phyloP scores from a whole-genome alignment of 2,888 invertebrate species.

The Aproaerema taeniolella region DNA sequence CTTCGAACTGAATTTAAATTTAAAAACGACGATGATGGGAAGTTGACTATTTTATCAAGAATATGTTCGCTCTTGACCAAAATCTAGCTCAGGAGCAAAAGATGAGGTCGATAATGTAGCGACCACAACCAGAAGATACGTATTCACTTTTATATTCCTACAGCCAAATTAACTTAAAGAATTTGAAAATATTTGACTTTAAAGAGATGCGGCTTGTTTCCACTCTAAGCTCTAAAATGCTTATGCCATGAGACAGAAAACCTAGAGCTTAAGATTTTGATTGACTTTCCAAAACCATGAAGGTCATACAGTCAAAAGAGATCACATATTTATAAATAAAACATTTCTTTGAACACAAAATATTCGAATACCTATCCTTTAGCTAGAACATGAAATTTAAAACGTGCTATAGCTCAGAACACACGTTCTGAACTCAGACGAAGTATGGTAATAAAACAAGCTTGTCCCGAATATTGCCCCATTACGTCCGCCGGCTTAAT shows the following conservation, averaged over 20 bases:
- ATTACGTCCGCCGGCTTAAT: constrained; percentile 67
- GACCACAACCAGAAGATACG: too few relatives aligned
- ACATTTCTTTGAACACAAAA: not conserved
- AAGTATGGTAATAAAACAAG: constrained; percentile 68
- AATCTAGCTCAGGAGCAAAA: too few relatives aligned
- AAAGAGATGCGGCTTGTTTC: too few relatives aligned
- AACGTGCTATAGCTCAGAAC: constrained; percentile 2
- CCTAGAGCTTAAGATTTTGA: not conserved
- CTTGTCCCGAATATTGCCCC: constrained; percentile 71
- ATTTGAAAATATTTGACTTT: too few relatives aligned
- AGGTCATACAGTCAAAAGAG: not conserved
- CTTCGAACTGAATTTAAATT: too few relatives aligned
- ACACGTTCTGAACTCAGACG: constrained; percentile 42
- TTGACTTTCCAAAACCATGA: not conserved
- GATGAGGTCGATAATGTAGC: too few relatives aligned
- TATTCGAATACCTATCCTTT: not conserved
- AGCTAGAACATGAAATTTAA: not conserved
- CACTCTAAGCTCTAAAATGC: too few relatives aligned
- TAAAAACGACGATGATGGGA: too few relatives aligned
- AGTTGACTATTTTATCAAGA: too few relatives aligned
- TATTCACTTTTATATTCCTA: too few relatives aligned
- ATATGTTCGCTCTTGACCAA: too few relatives aligned
- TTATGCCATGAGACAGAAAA: not conserved
- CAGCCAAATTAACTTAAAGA: too few relatives aligned
- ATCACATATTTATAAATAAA: not conserved